Conservation (phyloP, 2,888 invertebrate genomes). For the Pimpla rufipes region DNA sequence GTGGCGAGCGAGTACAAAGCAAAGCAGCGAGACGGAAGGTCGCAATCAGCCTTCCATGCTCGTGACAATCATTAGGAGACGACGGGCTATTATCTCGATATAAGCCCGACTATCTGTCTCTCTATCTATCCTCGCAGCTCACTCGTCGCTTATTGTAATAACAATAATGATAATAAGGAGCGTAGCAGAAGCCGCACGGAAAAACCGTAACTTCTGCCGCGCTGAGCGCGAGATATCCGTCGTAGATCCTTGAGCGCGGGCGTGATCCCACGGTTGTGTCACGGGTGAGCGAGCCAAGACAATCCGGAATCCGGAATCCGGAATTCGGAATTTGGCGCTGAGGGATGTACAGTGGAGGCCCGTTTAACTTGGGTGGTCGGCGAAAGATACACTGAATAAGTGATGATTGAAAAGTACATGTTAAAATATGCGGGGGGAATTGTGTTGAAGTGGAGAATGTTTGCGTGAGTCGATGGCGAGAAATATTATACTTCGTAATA, state of each 20-base stretch:
- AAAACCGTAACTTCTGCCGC: constrained; percentile 4
- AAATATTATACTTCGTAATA: no score
- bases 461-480: no score
- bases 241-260: constrained; percentile 63
- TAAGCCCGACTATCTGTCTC: constrained; percentile 5
- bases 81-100: constrained; percentile 24
- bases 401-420: no score
- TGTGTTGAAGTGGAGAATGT: no score
- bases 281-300: constrained; percentile 60
- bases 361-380: no score
- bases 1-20: neutral
- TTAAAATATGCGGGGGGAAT: no score
- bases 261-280: constrained; percentile 65
- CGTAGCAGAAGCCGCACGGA: no score
- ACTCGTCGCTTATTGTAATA: constrained; percentile 10
- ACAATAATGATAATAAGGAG: constrained; percentile 6
- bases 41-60: constrained; percentile 52
- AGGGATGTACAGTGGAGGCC: neutral
- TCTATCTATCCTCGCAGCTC: neutral
- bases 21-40: constrained; percentile 5
- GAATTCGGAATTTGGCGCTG: constrained; percentile 47
- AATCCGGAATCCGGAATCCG: constrained; percentile 60
- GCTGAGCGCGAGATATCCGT: constrained; percentile 50
- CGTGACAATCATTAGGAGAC: constrained; percentile 58
- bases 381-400: no score